Base-by-base conservation (phyloP, 2,113 vertebrate species). In the Labeo catla region DNA sequence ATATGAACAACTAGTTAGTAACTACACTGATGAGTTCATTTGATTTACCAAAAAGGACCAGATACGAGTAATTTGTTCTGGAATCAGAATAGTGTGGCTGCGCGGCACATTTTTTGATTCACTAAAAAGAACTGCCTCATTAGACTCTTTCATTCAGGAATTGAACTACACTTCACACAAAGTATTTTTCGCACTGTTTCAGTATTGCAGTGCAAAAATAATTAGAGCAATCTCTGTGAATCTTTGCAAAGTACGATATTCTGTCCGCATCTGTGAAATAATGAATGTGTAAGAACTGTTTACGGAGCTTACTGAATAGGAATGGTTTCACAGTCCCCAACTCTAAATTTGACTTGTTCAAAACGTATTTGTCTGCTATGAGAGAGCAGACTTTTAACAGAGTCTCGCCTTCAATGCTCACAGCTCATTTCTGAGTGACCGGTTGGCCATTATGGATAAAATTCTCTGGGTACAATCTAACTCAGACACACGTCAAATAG, bases 401-500 rank as follows among this genome's bases (percentile, higher is more conserved):
- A 12, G 45, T 49, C 73, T 76, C 47, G 7, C 45, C 54, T 16
- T 57, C 49, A 70, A 28, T 2, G 19, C 6, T 83, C n/a, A 81
- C 43, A 21, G 45, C 43, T 66, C 49, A 39, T n/a, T 36, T 83
- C 63, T 54, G 65, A 70, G 47, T 49, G 23, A 50, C 65, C 19
- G 28, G 49, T 54, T 50, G 16, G 65, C 23, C 23, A 39, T 68
- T 54, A 83, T 70, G 65, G n/a, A 50, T 4, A 49, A 50, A n/a
- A 52, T 36, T 78, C 76, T 57, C 76, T 36, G 50, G 15, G 50
- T 54, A 78, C 8, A 34, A 57, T 36, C 28, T 21, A 54, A 2
- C 81, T 13, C 63, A 68, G 47, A 36, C 63, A 83, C 80, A 82
- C 81, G 63, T 54, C 28, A 8, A 83, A 70, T 36, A 70, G 23